Conservation (phyloP, 2,797 vertebrate genomes). For the Thripadectes ignobilis region DNA sequence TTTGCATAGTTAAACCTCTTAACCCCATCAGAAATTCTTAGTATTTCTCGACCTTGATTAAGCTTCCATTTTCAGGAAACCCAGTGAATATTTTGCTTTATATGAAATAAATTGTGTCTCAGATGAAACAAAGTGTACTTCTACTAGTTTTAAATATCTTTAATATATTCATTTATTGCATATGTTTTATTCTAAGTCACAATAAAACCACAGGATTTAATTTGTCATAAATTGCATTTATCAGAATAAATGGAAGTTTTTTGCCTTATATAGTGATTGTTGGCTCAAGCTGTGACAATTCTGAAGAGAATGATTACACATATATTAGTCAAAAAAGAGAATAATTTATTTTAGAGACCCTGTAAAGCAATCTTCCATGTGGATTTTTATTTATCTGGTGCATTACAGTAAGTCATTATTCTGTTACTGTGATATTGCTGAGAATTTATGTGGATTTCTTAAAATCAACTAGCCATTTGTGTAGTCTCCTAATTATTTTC, state of each 20-base stretch:
- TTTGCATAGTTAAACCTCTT: background rate
- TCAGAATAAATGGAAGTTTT: slow-evolving; percentile 31
- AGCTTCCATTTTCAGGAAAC: background rate
- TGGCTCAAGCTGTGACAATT: slow-evolving; percentile 48
- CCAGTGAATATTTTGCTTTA: background rate
- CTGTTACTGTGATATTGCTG: background rate
- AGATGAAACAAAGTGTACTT: background rate
- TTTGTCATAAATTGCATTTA: slow-evolving; percentile 33
- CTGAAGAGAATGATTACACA: slow-evolving; percentile 47
- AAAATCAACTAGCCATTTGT: background rate
- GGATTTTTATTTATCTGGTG: background rate
- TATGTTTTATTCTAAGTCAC: slow-evolving; percentile 25
- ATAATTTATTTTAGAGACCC: background rate
- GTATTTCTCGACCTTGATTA: background rate
- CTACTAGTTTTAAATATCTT: background rate
- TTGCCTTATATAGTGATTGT: slow-evolving; percentile 48
- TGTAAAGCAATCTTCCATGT: background rate
- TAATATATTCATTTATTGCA: background rate
- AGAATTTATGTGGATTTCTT: slow-evolving; percentile 1
- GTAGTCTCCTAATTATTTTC: slow-evolving; percentile 25
- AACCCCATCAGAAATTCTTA: background rate
- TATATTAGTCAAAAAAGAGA: slow-evolving; percentile 42
- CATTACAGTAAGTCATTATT: slow-evolving; percentile 21
- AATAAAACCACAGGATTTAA: slow-evolving; percentile 20
- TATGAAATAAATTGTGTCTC: background rate